phyloP scores from a whole-genome alignment of 2,797 vertebrate species.

The Sebastes miniatus region DNA sequence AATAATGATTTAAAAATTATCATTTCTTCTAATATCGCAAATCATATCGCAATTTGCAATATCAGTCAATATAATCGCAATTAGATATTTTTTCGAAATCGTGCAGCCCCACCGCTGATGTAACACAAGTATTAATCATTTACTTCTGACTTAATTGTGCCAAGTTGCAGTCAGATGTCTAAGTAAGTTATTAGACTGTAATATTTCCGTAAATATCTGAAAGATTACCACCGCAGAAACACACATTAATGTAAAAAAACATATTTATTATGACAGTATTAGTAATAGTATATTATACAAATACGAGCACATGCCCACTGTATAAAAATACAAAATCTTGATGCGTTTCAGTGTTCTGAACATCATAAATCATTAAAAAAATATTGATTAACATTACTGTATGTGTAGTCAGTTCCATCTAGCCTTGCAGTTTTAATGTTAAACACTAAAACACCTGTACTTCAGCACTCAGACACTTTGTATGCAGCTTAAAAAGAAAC shows the following conservation, averaged over 20 bases:
- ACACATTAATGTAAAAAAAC: conserved; percentile 71
- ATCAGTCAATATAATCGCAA: no score
- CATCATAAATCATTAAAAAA: conserved; percentile 28
- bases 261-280: conserved; percentile 78
- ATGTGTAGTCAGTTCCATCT: conserved; percentile 63
- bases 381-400: conserved; percentile 24
- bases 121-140: no score
- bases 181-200: not conserved
- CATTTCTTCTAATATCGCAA: no score
- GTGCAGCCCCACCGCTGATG: no score
- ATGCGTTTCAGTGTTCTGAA: conserved; percentile 32
- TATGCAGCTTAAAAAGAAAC: not conserved
- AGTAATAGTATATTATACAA: conserved; percentile 75
- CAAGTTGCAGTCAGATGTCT: not conserved
- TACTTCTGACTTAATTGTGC: not conserved
- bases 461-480: not conserved
- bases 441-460: not conserved
- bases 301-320: conserved; percentile 51
- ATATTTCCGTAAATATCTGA: not conserved
- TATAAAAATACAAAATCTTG: conserved; percentile 65
- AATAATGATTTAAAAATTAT: no score
- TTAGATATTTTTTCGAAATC: no score
- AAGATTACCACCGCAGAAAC: not conserved
- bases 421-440: conserved; percentile 28
- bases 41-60: no score